phyloP scores from a whole-genome alignment of 2,113 vertebrate genomes.

The Thamnophis sirtalis region DNA sequence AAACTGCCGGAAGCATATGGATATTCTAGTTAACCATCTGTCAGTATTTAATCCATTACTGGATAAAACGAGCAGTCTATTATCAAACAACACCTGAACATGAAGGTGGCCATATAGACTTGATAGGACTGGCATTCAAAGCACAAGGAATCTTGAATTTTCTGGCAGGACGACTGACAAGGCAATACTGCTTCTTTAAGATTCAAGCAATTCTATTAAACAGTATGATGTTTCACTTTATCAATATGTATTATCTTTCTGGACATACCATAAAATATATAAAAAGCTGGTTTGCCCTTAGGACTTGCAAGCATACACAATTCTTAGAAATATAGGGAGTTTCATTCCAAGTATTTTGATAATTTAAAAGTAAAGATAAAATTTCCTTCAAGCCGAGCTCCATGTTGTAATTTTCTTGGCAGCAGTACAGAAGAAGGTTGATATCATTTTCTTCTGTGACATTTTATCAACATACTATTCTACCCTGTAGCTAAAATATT shows the following conservation, averaged over 20 bases:
- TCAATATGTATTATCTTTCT: background rate
- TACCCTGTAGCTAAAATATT: background rate
- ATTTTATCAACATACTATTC: background rate
- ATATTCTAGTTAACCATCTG: background rate
- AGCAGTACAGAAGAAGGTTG: background rate
- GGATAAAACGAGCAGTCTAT: background rate
- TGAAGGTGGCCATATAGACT: background rate
- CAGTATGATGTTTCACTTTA: background rate
- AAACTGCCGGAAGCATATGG: background rate
- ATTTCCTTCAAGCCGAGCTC: background rate
- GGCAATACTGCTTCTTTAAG: background rate
- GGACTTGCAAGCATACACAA: background rate
- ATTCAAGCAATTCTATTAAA: background rate
- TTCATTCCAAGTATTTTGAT: background rate
- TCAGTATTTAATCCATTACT: background rate
- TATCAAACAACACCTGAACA: background rate
- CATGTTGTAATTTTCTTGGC: background rate
- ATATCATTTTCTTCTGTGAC: background rate
- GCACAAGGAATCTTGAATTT: background rate
- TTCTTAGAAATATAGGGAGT: background rate
- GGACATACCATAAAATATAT: background rate
- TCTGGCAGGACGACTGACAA: background rate
- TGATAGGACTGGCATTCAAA: background rate
- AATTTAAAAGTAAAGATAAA: background rate
- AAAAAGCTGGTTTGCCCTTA: background rate